Evolutionary conservation across 2,113 vertebrate genomes (phyloP).

Genomic region (Leucosticte australis): DNA sequence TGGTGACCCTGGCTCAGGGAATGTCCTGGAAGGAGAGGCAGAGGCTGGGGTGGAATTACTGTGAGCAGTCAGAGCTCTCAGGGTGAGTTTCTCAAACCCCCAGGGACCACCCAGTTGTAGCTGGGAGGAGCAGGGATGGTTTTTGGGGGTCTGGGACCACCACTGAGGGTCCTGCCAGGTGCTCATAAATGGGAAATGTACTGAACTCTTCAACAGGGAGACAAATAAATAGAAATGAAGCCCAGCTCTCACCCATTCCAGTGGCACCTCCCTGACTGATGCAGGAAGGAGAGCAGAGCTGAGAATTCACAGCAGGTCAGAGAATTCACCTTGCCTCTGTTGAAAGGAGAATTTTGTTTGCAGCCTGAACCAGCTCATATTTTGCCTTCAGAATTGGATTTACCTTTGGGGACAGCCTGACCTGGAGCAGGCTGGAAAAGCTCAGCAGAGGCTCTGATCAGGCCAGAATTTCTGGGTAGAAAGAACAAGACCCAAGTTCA

Average conservation of each 20-base stretch:
- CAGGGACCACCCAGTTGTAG: not conserved
- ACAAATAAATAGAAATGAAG: not conserved
- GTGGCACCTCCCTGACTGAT: not conserved
- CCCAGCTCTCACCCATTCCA: not conserved
- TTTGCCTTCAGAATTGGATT: not conserved
- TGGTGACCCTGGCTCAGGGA: not conserved
- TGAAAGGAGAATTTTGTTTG: not conserved
- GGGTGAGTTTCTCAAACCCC: not conserved
- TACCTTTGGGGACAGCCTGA: not conserved
- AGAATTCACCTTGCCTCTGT: not conserved
- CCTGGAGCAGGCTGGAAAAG: not conserved
- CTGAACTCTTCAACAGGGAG: not conserved
- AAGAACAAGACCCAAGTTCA: not conserved
- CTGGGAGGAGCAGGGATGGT: not conserved
- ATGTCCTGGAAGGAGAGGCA: not conserved
- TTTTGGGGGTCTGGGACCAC: not conserved
- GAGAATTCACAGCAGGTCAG: not conserved
- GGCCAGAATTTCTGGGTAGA: not conserved
- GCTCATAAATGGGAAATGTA: not conserved
- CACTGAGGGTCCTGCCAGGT: accelerated
- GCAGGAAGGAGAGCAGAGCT: not conserved
- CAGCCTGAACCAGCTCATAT: accelerated
- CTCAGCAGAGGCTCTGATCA: not conserved
- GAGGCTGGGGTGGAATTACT: not conserved
- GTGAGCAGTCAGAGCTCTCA: not conserved